phyloP scores from a whole-genome alignment of 2,113 vertebrate species.

The Sphaerodactylus townsendi region DNA sequence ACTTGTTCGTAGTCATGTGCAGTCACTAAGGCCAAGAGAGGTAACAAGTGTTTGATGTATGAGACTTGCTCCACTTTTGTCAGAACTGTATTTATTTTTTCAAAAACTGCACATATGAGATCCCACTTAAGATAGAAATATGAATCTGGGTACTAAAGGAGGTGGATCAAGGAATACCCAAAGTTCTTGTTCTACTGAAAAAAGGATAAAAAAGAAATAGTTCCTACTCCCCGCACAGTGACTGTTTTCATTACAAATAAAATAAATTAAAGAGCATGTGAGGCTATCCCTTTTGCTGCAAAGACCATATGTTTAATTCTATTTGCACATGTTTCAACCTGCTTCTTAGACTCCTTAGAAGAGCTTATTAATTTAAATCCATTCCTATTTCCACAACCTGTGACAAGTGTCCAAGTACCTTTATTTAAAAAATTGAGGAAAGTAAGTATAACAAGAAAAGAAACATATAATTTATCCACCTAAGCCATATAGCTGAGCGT shows the following conservation, averaged over 20 bases:
- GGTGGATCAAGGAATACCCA: slow-evolving; percentile 74
- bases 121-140: slow-evolving; percentile 75
- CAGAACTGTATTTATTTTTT: slow-evolving; percentile 87
- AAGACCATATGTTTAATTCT: slow-evolving; percentile 72
- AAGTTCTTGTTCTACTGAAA: slow-evolving; percentile 65
- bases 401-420: slow-evolving; percentile 50
- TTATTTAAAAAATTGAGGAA: slow-evolving; percentile 49
- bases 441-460: slow-evolving; percentile 3
- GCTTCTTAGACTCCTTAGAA: slow-evolving; percentile 56
- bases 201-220: slow-evolving; percentile 72
- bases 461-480: slow-evolving; percentile 55
- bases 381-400: slow-evolving; percentile 51
- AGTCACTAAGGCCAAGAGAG: slow-evolving; percentile 87
- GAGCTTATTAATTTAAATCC: slow-evolving; percentile 52
- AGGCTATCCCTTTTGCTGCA: slow-evolving; percentile 64
- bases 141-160: slow-evolving; percentile 65
- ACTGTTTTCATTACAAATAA: slow-evolving; percentile 69
- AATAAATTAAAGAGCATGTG: slow-evolving; percentile 62
- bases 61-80: slow-evolving; percentile 88
- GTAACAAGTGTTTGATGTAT: slow-evolving; percentile 96
- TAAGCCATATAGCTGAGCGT: slow-evolving; percentile 45
- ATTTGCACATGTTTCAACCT: slow-evolving; percentile 76
- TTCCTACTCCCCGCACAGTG: slow-evolving; percentile 39
- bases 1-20: slow-evolving; percentile 92
- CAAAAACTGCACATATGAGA: slow-evolving; percentile 63